A percentile compares a stretch with the other conserved stretches of the same genome.
Evolutionary conservation across 2,888 invertebrate species (phyloP).

Genomic region (Acleris holmiana): DNA sequence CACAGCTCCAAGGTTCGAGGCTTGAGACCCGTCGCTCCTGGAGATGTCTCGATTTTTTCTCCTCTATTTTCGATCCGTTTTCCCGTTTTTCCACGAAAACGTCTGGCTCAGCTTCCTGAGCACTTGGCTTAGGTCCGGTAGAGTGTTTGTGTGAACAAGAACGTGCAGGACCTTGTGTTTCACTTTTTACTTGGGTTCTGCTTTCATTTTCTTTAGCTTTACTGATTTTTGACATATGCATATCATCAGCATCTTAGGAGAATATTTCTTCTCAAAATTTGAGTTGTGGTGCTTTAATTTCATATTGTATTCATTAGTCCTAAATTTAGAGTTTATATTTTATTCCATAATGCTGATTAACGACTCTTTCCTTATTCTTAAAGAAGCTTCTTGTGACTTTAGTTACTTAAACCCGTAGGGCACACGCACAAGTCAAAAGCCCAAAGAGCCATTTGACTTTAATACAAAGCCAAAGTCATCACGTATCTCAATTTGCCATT

Average conservation of each 20-base stretch:
- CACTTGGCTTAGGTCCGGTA: slow-evolving; percentile 45
- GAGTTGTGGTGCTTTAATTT: too few relatives aligned
- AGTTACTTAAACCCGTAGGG: slow-evolving; percentile 27
- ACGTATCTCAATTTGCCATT: slow-evolving; percentile 34
- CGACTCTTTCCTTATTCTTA: background rate
- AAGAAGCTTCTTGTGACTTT: slow-evolving; percentile 12
- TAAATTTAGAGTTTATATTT: too few relatives aligned
- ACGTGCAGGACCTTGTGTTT: slow-evolving; percentile 21
- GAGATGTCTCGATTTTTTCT: slow-evolving; percentile 83
- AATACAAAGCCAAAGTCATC: slow-evolving; percentile 35
- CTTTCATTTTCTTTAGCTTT: background rate
- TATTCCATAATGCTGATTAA: background rate
- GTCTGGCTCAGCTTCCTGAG: slow-evolving; percentile 75
- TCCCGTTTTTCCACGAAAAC: slow-evolving; percentile 69
- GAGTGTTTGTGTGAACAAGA: slow-evolving; percentile 32
- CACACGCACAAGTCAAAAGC: slow-evolving; percentile 23
- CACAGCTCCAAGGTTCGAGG: slow-evolving; percentile 68
- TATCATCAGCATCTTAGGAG: background rate
- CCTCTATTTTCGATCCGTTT: slow-evolving; percentile 80
- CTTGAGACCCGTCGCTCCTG: slow-evolving; percentile 75
- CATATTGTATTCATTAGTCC: too few relatives aligned
- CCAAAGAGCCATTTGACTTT: slow-evolving; percentile 34
- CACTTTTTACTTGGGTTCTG: slow-evolving; percentile 3
- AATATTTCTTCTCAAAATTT: too few relatives aligned
- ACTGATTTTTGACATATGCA: background rate